Evolutionary conservation across 2,888 invertebrate species (phyloP).

Genomic region (Seira sanloemensis): DNA sequence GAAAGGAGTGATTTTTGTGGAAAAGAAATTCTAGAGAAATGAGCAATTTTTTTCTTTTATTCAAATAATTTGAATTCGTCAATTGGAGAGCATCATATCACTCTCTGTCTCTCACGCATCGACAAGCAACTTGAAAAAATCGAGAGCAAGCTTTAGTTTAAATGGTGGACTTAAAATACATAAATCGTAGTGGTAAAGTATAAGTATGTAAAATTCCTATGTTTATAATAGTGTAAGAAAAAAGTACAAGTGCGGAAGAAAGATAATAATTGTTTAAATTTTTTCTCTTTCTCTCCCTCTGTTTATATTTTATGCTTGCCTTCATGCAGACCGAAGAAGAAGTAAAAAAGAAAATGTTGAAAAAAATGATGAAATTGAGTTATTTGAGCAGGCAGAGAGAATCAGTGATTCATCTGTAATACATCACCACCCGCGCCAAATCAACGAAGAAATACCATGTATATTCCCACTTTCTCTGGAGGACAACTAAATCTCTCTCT

Average conservation of each 20-base stretch:
- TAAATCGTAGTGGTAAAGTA: not conserved
- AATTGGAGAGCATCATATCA: not conserved
- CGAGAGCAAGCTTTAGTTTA: not conserved
- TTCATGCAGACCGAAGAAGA: constrained; percentile 60
- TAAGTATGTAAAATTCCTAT: constrained; percentile 7
- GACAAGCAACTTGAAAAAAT: not conserved
- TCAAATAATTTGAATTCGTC: not conserved
- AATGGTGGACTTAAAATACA: constrained; percentile 3
- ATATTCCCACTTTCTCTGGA: not conserved
- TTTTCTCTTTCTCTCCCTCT: constrained; percentile 8
- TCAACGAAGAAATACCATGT: not conserved
- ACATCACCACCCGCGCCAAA: not conserved
- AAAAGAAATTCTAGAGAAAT: not conserved
- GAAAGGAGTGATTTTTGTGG: not conserved
- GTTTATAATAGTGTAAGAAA: not conserved
- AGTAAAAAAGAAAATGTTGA: constrained; percentile 42
- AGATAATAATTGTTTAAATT: not conserved
- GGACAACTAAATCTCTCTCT: not conserved
- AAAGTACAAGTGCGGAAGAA: not conserved
- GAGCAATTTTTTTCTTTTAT: not conserved
- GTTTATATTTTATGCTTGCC: constrained; percentile 21
- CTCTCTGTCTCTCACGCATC: not conserved
- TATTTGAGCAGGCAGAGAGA: constrained; percentile 13
- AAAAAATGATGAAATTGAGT: constrained; percentile 14
- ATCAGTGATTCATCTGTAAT: constrained; percentile 12